Evolutionary conservation across 2,888 invertebrate species (phyloP), one percentile per base, ranked within the genome.

Genomic region (Alviniconcha strummeri): DNA sequence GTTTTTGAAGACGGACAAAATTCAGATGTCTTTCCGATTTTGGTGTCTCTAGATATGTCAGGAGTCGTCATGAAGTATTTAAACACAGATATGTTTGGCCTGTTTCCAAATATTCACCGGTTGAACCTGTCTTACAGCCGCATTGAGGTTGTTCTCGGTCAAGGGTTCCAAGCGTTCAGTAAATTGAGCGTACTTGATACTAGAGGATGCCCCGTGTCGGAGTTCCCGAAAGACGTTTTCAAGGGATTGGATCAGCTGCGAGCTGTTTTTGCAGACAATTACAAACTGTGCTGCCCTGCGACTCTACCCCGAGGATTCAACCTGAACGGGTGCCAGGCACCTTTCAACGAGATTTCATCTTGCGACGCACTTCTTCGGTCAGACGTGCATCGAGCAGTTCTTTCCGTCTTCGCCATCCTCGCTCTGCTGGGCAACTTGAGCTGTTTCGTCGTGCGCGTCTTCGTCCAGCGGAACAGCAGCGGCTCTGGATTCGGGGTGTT

Each of bases 221-320:
- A 79, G 13, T 79, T 79, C 19, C 79, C 79, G 5, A 60, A 64
- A 15, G 52, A 52, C 13, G 54, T 79, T 15, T 79, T 79, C 54
- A 5, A 79, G 9, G 79, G 67, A 17, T 9, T 79, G 79, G n/a
- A 79, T 4, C n/a, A 79, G n/a, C 67, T 83, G 72, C 52, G 36
- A 7, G 19, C n/a, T 0, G 54, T 83, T 13, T 71, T 67, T 9
- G 80, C 71, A 0, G 83, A 83, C n/a, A 83, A 83, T 56, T 83
- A 80, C 69, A 79, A 75, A 36, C 80, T 83, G 67, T 83, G 83
- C 67, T 83, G 83, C 36, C n/a, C 74, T 13, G 13, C 9, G 13
- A n/a, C 72, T 8, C 60, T 83, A 5, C 83, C 84, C 1, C 13
- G n/a, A 57, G 80, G 69, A 7, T 55, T 84, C 75, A 67, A 55